These are phyloP conservation scores for Phalanger gymnotis DNA, from an alignment of 2,797 vertebrate genomes.

Conservation along the genomic window DNA sequence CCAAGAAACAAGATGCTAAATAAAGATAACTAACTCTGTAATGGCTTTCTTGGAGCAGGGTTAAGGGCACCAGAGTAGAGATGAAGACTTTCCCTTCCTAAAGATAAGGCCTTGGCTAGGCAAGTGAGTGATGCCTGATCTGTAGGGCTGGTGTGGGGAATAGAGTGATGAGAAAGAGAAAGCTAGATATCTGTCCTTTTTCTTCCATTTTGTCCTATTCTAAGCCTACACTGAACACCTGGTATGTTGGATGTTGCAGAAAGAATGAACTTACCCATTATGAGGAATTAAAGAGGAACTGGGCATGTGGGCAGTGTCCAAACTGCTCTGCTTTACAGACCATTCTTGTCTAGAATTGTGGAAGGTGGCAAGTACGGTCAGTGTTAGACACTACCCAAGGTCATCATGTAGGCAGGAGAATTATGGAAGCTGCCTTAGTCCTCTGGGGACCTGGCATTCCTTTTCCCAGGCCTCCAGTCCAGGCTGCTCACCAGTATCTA, in stretches of 20 bases:
- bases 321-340: not conserved
- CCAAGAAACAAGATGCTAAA: constrained; percentile 31
- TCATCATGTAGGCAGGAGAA: not conserved
- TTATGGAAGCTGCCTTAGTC: not conserved
- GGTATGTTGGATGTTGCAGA: constrained; percentile 11
- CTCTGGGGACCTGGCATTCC: not conserved
- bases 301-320: not conserved
- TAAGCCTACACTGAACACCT: constrained; percentile 7
- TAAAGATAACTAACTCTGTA: constrained; percentile 31
- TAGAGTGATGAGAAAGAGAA: not conserved
- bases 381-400: not conserved
- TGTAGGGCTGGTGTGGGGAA: not conserved
- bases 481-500: not conserved
- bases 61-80: not conserved
- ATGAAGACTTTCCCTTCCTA: not conserved
- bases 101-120: not conserved
- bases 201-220: constrained; percentile 22
- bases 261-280: not conserved
- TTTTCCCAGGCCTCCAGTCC: constrained; percentile 23
- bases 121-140: not conserved
- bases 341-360: not conserved
- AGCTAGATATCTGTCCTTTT: not conserved
- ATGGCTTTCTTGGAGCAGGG: constrained; percentile 41
- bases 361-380: constrained; percentile 5
- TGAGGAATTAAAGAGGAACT: not conserved